Base-by-base conservation (phyloP, 2,113 vertebrate species). In the Dermatemys mawii region DNA sequence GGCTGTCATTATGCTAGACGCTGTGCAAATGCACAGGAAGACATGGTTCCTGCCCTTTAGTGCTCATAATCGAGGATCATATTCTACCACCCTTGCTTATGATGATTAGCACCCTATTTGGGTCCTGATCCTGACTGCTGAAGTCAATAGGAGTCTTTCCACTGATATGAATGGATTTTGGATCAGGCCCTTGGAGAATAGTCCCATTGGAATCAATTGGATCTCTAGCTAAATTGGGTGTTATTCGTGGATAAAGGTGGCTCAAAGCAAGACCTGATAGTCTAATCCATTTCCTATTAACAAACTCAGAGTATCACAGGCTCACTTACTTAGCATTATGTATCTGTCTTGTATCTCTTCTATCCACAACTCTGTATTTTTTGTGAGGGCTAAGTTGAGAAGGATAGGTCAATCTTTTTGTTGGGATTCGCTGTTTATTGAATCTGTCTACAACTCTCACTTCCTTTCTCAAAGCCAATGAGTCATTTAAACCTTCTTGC, bases 401-500 rank as follows among this genome's bases (percentile, higher is more conserved):
- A 41, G 22, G 22, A 41, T 5, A 75, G 38, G 4, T 70, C 90
- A 90, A 3, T 26, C 19, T 85, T 88, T 91, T 91, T 57, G 67
- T 73, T 53, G 6, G 19, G 44, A 81, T 54, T 91, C 26, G 13
- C 0, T 6, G 2, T 54, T 63, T 1, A 0, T 3, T 51, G 17
- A 75, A 55, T 48, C 17, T 24, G 24, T 1, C 10, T 86, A 13
- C 1, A 13, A 46, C 86, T 89, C 95, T 84, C 14, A 54, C 9
- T 83, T 87, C 6, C 21, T 91, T 8, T 70, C 38, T 95, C 57
- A 57, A 32, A 90, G 5, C 10, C 86, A 81, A 41, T 80, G 86
- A 87, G 83, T 84, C 60, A 79, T 63, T 86, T 35, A 11, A 89
- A 73, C n/a, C 1, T 83, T 94, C 87, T 27, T 53, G 26, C 84